phyloP scores from a whole-genome alignment of 53 echinoderm and acorn worm genomes.

The Echinometra lucunter region DNA sequence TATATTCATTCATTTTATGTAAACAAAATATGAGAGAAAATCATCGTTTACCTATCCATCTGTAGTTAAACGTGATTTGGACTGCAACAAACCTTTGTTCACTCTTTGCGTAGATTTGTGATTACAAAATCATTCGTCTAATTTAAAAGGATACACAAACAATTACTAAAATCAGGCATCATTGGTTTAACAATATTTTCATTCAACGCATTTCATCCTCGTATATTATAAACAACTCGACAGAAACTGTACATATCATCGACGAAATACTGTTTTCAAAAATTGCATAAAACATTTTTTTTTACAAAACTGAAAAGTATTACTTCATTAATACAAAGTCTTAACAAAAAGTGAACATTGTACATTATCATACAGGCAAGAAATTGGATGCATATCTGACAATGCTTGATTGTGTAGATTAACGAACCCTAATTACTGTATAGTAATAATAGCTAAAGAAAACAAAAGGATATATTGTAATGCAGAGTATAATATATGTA shows the following conservation, averaged over 20 bases:
- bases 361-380: not conserved
- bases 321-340: conserved; percentile 3
- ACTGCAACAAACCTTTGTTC: too few relatives aligned
- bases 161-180: not conserved
- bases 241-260: conserved; percentile 15
- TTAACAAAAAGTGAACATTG: not conserved
- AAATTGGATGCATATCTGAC: not conserved
- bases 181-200: conserved; percentile 31
- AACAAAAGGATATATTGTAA: too few relatives aligned
- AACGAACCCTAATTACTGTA: not conserved
- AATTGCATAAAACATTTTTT: conserved; percentile 45
- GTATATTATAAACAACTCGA: not conserved
- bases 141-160: not conserved
- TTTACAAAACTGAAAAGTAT: conserved; percentile 32
- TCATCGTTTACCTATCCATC: too few relatives aligned
- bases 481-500: not conserved
- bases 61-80: too few relatives aligned
- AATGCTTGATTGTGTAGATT: not conserved
- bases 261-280: conserved; percentile 30
- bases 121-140: not conserved
- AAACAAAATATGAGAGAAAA: too few relatives aligned
- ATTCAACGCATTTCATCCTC: not conserved
- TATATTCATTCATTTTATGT: too few relatives aligned
- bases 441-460: not conserved
- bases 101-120: not conserved